These are phyloP conservation scores for Pipistrellus kuhlii DNA, from an alignment of 2,797 vertebrate species.

Conservation along the genomic window DNA sequence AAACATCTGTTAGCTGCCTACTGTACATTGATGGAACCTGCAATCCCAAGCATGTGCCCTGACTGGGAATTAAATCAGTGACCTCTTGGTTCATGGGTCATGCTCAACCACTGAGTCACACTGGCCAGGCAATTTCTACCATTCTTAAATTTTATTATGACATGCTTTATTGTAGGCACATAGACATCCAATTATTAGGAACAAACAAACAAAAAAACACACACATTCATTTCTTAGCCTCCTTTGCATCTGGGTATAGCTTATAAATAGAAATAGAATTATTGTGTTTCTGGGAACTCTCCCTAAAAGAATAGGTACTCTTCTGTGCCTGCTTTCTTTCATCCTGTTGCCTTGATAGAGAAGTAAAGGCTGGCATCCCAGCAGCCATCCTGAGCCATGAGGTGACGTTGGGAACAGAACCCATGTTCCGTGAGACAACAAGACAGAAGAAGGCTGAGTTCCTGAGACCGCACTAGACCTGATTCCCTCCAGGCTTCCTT, in stretches of 20 bases:
- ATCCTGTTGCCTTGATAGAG: not conserved
- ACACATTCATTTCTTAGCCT: conserved; percentile 32
- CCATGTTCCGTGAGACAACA: not conserved
- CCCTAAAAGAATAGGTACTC: not conserved
- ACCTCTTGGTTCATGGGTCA: too few species aligned
- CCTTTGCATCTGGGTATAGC: not conserved
- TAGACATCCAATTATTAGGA: not conserved
- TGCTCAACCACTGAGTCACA: too few species aligned
- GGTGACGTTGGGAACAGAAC: not conserved
- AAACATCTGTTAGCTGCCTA: too few species aligned
- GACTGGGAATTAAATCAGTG: too few species aligned
- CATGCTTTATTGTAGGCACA: not conserved
- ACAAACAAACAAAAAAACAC: not conserved
- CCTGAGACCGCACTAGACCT: not conserved
- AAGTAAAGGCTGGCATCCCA: not conserved
- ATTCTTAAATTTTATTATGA: conserved; percentile 53
- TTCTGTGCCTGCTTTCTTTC: not conserved
- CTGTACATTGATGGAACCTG: too few species aligned
- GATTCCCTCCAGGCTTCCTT: not conserved
- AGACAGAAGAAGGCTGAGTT: not conserved
- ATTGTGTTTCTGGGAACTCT: conserved; percentile 4
- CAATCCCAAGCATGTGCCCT: too few species aligned
- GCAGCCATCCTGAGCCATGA: not conserved
- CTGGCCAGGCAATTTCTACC: not conserved
- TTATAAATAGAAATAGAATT: conserved; percentile 33